These are phyloP conservation scores for Odontamblyopus lacepedii DNA, from an alignment of 2,797 vertebrate genomes.

Conservation along the genomic window DNA sequence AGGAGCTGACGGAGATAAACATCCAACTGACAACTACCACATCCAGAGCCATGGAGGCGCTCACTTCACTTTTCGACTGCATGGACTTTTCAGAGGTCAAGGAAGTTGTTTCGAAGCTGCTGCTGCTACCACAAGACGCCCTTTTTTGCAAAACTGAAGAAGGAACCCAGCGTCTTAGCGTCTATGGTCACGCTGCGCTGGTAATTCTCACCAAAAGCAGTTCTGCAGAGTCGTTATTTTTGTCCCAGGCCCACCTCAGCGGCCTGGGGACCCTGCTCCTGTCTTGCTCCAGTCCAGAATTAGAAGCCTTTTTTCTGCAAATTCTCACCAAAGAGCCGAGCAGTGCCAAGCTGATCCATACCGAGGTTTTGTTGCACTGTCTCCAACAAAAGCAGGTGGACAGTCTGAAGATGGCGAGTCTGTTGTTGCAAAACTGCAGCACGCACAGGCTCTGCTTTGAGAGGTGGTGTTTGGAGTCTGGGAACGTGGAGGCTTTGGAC, in stretches of 20 bases:
- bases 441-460: constrained; percentile 87
- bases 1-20: constrained; percentile 66
- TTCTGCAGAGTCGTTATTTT: constrained; percentile 56
- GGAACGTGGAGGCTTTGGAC: constrained; percentile 58
- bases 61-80: constrained; percentile 78
- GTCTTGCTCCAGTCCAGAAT: constrained; percentile 71
- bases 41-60: constrained; percentile 77
- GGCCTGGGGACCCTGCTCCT: constrained; percentile 82
- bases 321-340: constrained; percentile 76
- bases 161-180: constrained; percentile 64
- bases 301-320: constrained; percentile 81
- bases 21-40: constrained; percentile 46
- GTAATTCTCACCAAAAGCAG: constrained; percentile 77
- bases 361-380: constrained; percentile 80
- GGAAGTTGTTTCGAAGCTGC: constrained; percentile 80
- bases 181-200: constrained; percentile 80
- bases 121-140: constrained; percentile 78
- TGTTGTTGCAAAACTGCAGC: constrained; percentile 81
- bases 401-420: constrained; percentile 56
- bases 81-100: constrained; percentile 76
- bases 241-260: constrained; percentile 78
- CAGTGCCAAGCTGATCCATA: constrained; percentile 71
- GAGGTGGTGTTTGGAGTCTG: constrained; percentile 82
- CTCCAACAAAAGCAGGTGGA: constrained; percentile 68
- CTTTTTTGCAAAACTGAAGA: constrained; percentile 64